Conservation (phyloP, 2,888 invertebrate species). For the Limenitis camilla region DNA sequence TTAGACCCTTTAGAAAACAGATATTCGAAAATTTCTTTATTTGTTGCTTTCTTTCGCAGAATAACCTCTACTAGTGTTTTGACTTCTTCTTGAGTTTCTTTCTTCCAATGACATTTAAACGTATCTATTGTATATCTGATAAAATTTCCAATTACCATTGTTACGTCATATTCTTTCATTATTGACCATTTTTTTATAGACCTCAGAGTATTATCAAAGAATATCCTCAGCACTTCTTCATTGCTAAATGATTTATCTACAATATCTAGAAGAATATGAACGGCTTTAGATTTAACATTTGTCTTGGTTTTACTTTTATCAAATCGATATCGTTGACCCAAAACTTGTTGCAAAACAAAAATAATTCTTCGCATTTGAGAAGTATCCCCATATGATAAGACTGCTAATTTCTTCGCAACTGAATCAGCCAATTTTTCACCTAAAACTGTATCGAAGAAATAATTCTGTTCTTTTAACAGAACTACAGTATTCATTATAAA, state of each 20-base stretch:
- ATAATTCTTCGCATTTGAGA: conserved; percentile 26
- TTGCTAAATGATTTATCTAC: conserved; percentile 35
- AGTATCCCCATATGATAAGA: conserved; percentile 11
- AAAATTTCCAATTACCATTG: conserved; percentile 23
- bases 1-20: conserved; percentile 35
- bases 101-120: conserved; percentile 28
- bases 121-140: conserved; percentile 26
- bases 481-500: conserved; percentile 19
- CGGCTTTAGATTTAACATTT: conserved; percentile 29
- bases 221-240: conserved; percentile 26
- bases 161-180: conserved; percentile 20
- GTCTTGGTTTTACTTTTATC: conserved; percentile 20
- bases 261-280: conserved; percentile 37
- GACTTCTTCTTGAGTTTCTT: conserved; percentile 31
- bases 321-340: conserved; percentile 31
- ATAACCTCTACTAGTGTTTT: conserved; percentile 34
- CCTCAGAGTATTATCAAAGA: conserved; percentile 27
- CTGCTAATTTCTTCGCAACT: conserved; percentile 20
- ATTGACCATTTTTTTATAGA: conserved; percentile 22
- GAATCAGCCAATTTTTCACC: conserved; percentile 25
- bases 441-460: conserved; percentile 29
- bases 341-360: conserved; percentile 19
- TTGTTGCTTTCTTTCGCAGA: conserved; percentile 23
- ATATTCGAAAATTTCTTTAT: conserved; percentile 17
- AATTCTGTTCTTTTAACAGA: conserved; percentile 16